phyloP scores from a whole-genome alignment of 2,797 vertebrate genomes.

The Myotis pilosus region DNA sequence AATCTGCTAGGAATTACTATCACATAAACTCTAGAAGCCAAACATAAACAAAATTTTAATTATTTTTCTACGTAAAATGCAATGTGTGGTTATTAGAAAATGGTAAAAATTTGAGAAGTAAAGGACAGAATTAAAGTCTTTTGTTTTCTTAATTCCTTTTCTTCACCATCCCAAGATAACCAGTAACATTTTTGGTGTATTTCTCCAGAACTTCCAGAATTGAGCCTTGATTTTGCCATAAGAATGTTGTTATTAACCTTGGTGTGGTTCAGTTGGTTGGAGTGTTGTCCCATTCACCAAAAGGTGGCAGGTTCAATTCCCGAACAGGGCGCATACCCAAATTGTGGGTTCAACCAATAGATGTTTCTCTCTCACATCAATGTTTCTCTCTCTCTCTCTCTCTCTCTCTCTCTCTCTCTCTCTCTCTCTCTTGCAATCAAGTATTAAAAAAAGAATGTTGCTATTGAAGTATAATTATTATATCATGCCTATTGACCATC shows the following conservation, averaged over 20 bases:
- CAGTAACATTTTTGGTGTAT: not conserved
- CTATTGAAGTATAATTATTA: not conserved
- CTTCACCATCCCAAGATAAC: not conserved
- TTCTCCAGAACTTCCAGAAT: not conserved
- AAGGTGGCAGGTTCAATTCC: not conserved
- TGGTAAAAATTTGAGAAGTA: not conserved
- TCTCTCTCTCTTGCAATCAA: not conserved
- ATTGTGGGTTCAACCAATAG: not conserved
- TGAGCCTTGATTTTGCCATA: constrained; percentile 24
- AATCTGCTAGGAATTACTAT: not conserved
- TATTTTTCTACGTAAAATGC: constrained; percentile 23
- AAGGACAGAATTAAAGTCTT: not conserved
- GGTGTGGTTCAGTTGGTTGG: not conserved
- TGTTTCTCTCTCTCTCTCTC: not conserved
- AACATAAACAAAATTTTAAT: not conserved
- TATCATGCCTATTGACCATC: not conserved
- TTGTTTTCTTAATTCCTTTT: not conserved
- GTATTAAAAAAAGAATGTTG: not conserved
- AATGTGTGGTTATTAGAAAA: not conserved
- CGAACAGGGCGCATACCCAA: not conserved
- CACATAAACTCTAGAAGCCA: not conserved
- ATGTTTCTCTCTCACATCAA: not conserved
- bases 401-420: not conserved
- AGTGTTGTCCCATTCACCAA: not conserved
- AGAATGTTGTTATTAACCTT: not conserved